Base-by-base conservation (phyloP, 2,797 vertebrate species). In the Moxostoma hubbsi region DNA sequence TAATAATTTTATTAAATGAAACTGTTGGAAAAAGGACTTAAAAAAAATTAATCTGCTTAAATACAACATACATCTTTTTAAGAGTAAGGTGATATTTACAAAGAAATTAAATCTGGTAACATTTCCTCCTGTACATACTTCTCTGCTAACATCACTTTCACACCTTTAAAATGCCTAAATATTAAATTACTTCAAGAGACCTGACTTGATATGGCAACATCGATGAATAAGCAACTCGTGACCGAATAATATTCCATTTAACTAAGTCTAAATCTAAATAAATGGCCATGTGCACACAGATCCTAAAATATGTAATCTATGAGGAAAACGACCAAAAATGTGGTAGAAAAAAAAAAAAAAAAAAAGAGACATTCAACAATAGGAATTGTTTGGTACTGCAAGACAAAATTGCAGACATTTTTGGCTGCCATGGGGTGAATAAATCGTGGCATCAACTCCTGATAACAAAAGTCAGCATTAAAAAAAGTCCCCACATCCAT, bases 21-120 rank as follows among this genome's bases (percentile, higher is more conserved):
- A 88, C 87, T 88, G 88, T 85, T 86, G 86, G 36, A 36, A 36
- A 36, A 87, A 83, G 77, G 79, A 72, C 54, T 83, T 86, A 77
- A 85, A 78, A 82, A 93, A 92, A 82, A 81, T 82, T 82, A 36
- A 82, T 84, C 85, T 92, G 92, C 92, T 95, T 96, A 97, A 95
- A 96, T 96, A 96, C 94, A 94, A 93, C 76, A 93, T 93, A 93
- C 66, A 94, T 95, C 93, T 92, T 96, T 36, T 94, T 92, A 93
- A 79, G 90, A 86, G 91, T 95, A 92, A 85, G 89, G 93, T 88
- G 87, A 81, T 88, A 89, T 96, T 95, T 95, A 95, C 94, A 96
- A 93, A 95, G 93, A 36, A 93, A 93, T 93, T 93, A 92, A 93
- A 89, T 92, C 89, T 92, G 90, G 88, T 93, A 89, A 93, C 89